A percentile compares a stretch with the other conserved stretches of the same genome.
phyloP scores from a whole-genome alignment of 2,888 invertebrate genomes.

The Linnaemya vulpina region DNA sequence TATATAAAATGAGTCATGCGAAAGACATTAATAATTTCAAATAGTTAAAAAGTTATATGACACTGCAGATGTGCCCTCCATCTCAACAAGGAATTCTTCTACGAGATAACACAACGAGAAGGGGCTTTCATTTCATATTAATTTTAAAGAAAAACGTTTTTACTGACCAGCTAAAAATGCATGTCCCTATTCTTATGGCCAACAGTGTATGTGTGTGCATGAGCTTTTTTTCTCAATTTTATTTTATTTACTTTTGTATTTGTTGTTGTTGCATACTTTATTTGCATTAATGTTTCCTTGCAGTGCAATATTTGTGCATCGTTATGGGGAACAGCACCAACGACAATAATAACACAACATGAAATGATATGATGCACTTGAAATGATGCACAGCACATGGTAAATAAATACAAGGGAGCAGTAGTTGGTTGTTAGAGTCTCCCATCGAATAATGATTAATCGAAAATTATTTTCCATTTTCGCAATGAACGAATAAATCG shows the following conservation, averaged over 20 bases:
- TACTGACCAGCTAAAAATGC: too few relatives aligned
- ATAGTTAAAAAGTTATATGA: too few relatives aligned
- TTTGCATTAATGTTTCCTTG: constrained; percentile 58
- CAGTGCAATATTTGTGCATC: constrained; percentile 55
- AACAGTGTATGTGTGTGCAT: background rate
- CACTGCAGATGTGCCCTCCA: too few relatives aligned
- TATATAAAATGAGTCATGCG: too few relatives aligned
- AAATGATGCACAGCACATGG: constrained; percentile 66
- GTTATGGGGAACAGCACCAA: constrained; percentile 50
- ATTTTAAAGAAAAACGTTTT: too few relatives aligned
- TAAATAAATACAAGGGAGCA: constrained; percentile 59
- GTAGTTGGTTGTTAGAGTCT: background rate
- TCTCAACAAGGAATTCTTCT: too few relatives aligned
- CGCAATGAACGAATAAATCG: too few relatives aligned
- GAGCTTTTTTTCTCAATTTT: background rate
- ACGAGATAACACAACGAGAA: too few relatives aligned
- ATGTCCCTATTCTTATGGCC: background rate
- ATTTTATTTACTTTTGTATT: constrained; percentile 32
- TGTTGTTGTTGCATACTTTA: constrained; percentile 44
- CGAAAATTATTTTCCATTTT: too few relatives aligned
- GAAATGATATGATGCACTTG: constrained; percentile 61
- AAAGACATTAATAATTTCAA: too few relatives aligned
- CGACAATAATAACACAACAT: constrained; percentile 15
- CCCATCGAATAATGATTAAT: too few relatives aligned
- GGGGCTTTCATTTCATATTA: too few relatives aligned